Percentiles rank a stretch among this genome's conserved stretches.
These are phyloP conservation scores for Oxyscelio sp. DNA, from an alignment of 2,888 invertebrate species.

Conservation along the genomic window DNA sequence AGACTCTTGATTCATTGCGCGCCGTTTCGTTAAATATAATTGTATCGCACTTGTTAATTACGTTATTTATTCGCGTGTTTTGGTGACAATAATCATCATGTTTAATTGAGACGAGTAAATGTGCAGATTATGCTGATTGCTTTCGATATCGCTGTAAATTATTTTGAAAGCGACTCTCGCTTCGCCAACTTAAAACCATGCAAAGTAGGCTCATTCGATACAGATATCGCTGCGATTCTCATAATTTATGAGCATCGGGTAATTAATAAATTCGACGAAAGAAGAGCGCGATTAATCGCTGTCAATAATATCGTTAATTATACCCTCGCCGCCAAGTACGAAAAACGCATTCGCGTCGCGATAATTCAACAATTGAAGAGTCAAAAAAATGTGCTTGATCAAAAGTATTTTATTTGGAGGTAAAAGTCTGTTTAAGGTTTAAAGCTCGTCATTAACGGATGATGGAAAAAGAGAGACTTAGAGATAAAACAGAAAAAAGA, in stretches of 20 bases:
- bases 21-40: conserved; percentile 47
- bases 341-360: neutral
- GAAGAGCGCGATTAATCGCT: neutral
- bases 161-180: conserved; percentile 54
- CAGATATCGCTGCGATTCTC: conserved; percentile 49
- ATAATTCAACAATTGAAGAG: neutral
- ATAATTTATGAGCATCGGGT: conserved; percentile 46
- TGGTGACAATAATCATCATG: conserved; percentile 66
- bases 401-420: conserved; percentile 30
- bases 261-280: conserved; percentile 1
- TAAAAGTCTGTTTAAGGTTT: conserved; percentile 39
- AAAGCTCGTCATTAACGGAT: conserved; percentile 71
- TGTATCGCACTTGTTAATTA: conserved; percentile 63
- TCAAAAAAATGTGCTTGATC: no score
- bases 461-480: conserved; percentile 68
- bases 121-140: conserved; percentile 65
- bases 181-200: conserved; percentile 22
- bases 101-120: conserved; percentile 70
- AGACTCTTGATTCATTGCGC: conserved; percentile 57
- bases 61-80: conserved; percentile 68
- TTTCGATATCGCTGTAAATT: conserved; percentile 54
- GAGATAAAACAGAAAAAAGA: conserved; percentile 61
- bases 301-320: neutral
- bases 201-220: conserved; percentile 42
- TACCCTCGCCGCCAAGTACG: neutral